Conservation (phyloP, 1,140 invertebrate genomes). For the Bombyx mandarina region DNA sequence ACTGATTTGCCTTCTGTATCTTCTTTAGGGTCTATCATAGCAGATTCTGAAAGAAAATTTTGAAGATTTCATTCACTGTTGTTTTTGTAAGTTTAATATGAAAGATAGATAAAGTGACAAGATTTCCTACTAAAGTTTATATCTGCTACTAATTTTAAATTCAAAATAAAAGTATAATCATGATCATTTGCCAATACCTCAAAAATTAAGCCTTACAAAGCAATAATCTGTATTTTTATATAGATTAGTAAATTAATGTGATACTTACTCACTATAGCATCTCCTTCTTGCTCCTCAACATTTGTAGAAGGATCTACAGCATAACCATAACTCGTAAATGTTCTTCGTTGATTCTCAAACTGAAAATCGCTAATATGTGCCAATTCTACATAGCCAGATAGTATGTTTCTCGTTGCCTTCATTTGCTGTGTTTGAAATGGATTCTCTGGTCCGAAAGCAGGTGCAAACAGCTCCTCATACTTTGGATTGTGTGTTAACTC, state of each 20-base stretch:
- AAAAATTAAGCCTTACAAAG: too few relatives aligned
- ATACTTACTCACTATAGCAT: slow-evolving; percentile 78
- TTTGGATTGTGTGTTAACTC: slow-evolving; percentile 94
- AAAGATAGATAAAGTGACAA: too few relatives aligned
- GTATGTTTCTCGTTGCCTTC: slow-evolving; percentile 88
- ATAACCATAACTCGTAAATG: slow-evolving; percentile 94
- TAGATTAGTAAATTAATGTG: not conserved
- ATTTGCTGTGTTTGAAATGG: slow-evolving; percentile 93
- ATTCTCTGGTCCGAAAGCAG: slow-evolving; percentile 87
- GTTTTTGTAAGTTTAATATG: too few relatives aligned
- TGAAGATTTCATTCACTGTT: not conserved
- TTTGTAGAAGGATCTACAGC: slow-evolving; percentile 94
- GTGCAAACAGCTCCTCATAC: slow-evolving; percentile 96
- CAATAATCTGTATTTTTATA: too few relatives aligned
- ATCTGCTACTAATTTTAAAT: too few relatives aligned
- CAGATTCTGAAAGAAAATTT: slow-evolving; percentile 54
- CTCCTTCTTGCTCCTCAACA: slow-evolving; percentile 72
- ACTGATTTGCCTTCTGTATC: slow-evolving; percentile 84
- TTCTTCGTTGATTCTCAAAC: slow-evolving; percentile 97
- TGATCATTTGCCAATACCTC: too few relatives aligned
- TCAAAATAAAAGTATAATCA: too few relatives aligned
- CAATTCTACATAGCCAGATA: slow-evolving; percentile 95
- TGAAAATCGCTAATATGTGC: slow-evolving; percentile 97
- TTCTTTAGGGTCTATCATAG: slow-evolving; percentile 47
- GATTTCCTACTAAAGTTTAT: too few relatives aligned